Conservation (phyloP, 2,113 vertebrate species). For the Sapajus apella region DNA sequence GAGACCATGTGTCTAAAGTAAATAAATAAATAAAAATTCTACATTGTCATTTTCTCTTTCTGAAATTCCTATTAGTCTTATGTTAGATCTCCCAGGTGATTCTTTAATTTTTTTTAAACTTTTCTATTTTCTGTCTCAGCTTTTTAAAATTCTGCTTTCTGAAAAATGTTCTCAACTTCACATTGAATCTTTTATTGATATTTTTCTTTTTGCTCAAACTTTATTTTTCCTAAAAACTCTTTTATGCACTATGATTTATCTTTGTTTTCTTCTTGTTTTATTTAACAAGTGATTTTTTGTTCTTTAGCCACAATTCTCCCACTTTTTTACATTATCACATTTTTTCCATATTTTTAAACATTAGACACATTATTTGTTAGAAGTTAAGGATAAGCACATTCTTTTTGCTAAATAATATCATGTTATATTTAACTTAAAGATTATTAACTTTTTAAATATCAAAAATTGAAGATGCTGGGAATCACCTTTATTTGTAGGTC, state of each 20-base stretch:
- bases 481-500: no score
- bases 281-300: slow-evolving; percentile 30
- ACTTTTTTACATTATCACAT: background rate
- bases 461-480: no score
- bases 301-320: background rate
- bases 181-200: background rate
- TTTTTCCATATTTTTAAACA: slow-evolving; percentile 11
- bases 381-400: slow-evolving; percentile 12
- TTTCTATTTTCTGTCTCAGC: background rate
- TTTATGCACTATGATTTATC: background rate
- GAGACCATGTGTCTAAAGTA: no score
- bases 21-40: background rate
- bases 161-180: background rate
- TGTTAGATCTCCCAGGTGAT: background rate
- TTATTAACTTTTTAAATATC: no score
- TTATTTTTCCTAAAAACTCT: background rate
- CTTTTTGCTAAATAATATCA: background rate
- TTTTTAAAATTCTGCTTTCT: background rate
- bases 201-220: background rate
- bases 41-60: background rate
- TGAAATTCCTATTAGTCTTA: background rate
- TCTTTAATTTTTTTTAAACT: background rate
- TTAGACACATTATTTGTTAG: slow-evolving; percentile 23
- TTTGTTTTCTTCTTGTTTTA: slow-evolving; percentile 7
- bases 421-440: no score